Conservation (phyloP, 2,797 vertebrate species). For the Anabacerthia variegaticeps region DNA sequence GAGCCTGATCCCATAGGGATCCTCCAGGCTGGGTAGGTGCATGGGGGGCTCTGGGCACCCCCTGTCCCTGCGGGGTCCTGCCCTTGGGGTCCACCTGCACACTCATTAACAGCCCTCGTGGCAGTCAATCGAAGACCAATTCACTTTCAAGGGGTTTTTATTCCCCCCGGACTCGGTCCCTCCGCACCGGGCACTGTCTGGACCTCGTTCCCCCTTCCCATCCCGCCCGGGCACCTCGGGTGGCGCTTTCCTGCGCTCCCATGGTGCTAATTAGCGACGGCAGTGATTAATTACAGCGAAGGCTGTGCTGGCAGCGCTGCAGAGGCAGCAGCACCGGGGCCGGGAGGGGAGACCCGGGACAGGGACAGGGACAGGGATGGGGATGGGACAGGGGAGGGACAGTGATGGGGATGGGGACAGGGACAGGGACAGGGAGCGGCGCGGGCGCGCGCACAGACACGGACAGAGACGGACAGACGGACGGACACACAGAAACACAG, state of each 20-base stretch:
- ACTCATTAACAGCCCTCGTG: not conserved
- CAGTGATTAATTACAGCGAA: not conserved
- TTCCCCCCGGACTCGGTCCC: not conserved
- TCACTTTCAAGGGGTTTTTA: not conserved
- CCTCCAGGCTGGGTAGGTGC: rapidly evolving
- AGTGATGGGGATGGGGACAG: too few relatives aligned
- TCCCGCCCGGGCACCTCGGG: not conserved
- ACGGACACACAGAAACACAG: too few relatives aligned
- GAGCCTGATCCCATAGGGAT: not conserved
- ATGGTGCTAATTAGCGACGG: not conserved
- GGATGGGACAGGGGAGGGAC: too few relatives aligned
- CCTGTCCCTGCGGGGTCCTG: not conserved
- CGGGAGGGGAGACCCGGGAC: too few relatives aligned
- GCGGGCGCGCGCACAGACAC: too few relatives aligned
- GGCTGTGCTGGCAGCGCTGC: not conserved
- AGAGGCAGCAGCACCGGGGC: not conserved
- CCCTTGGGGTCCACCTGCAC: rapidly evolving
- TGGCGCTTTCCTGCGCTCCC: not conserved
- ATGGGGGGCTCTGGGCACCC: not conserved
- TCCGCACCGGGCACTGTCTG: too few relatives aligned
- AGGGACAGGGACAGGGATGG: too few relatives aligned
- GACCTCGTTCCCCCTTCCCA: not conserved
- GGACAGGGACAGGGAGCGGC: too few relatives aligned
- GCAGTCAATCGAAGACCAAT: not conserved
- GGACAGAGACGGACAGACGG: too few relatives aligned